Base-by-base conservation (phyloP, 2,888 invertebrate genomes). In the Nycteola revayana region DNA sequence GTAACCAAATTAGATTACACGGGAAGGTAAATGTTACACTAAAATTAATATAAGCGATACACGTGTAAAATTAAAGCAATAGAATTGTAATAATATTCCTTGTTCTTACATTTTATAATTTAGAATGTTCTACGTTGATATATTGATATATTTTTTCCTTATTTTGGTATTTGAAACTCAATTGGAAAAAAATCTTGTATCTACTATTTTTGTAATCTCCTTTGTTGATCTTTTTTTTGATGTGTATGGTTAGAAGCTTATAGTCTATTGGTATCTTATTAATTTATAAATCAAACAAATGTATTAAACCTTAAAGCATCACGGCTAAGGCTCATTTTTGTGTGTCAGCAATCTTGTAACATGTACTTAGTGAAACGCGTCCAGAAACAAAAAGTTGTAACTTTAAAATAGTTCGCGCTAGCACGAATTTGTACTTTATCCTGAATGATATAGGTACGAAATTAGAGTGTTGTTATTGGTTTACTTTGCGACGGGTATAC, bases 311-410 rank as follows among this genome's bases (percentile, higher is more conserved):
- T 14, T 18, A 36, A 25, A 33, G 14, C 18, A 28, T 32, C 29
- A 25, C 6, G 27, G 11, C 25, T 38, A 32, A 47, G 53, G 54
- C 45, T 53, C 49, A 51, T 32, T 52, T 49, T 64, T 36, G 52
- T 53, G 47, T 64, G 57, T 65, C 52, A 52, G 63, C 64, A 55
- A 52, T 64, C 54, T 60, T 35, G 39, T 50, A 65, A 56, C 50
- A 62, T 75, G 84, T 84, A 84, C 84, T 83, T 83, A 84, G 66
- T 51, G 53, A 62, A 60, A 69, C 59, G 71, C 79, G 82, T 84
- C 81, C 82, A 82, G 59, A 60, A 49, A 56, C 43, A 48, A 48
- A 44, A 36, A 45, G 10, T 37, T 33, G 27, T 33, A 47, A 42
- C 22, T 34, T 28, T 36, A 48, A 49, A 32, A 25, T 47, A 46